Evolutionary conservation across 2,113 vertebrate genomes (phyloP), one percentile per base, ranked within the genome.

Genomic region (Litocranius walleri): DNA sequence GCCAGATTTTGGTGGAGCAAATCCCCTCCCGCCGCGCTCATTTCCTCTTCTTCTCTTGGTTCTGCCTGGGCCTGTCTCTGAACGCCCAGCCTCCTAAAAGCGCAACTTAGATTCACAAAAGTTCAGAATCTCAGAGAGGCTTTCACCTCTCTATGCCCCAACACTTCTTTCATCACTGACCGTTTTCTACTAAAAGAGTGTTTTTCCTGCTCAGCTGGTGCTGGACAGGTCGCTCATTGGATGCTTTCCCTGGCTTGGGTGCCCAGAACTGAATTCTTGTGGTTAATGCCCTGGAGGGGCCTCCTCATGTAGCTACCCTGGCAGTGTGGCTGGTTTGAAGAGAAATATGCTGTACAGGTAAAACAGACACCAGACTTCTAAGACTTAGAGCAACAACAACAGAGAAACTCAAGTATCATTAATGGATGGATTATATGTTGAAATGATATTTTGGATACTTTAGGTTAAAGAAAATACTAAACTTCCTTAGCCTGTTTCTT

Each of bases 61-160:
- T 88, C 88, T 98, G 97, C 95, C 97, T 21, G 92, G 94, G 85
- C 98, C 80, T 98, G 97, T 57, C 33, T 59, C 93, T 54, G 57
- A 50, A 54, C 10, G 25, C 94, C 71, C 48, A 23, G 52, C 52
- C 43, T 59, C 71, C 54, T 33, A 0, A 19, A 0, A 30, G 25
- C 1, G 0, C 50, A 90, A 56, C 59, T 74, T 64, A 52, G 54
- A 21, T 40, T 67, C 3, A 1, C 48, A 43, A 67, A 45, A 13
- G 2, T 52, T 88, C 61, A 71, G 29, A 88, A 61, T 54, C 91
- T 64, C 64, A 29, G 52, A 92, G 36, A 81, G 19, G 12, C 23
- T 61, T 33, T 52, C 27, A 6, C 13, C 25, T 36, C 4, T 36
- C 43, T 87, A 17, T 7, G 40, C 59, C 33, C n/a, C 67, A 85